Percentiles rank a stretch among this genome's conserved stretches.
phyloP scores from a whole-genome alignment of 2,888 invertebrate genomes.

The Drosophila parthenogenetica region DNA sequence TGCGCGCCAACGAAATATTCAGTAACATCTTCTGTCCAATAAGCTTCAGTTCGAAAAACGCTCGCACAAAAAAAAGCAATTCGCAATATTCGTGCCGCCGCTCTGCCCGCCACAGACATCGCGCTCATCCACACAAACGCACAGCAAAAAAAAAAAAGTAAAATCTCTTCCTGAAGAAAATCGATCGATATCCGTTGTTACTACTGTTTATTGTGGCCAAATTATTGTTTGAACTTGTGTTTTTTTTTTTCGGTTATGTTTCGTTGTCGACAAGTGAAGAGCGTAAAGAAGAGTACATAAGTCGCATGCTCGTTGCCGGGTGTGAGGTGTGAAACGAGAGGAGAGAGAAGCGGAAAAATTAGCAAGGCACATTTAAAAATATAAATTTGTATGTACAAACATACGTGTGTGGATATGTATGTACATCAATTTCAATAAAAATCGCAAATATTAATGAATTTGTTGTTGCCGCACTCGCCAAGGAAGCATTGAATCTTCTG shows the following conservation, averaged over 20 bases:
- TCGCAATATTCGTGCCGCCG: slow-evolving; percentile 46
- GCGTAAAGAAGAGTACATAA: slow-evolving; percentile 20
- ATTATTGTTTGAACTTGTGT: slow-evolving; percentile 16
- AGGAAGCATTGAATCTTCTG: slow-evolving; percentile 46
- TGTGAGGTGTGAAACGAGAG: slow-evolving; percentile 26
- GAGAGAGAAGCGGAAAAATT: slow-evolving; percentile 32
- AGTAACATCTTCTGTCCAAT: slow-evolving; percentile 23
- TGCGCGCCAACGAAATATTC: slow-evolving; percentile 44
- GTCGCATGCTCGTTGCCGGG: slow-evolving; percentile 46
- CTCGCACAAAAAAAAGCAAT: slow-evolving; percentile 54
- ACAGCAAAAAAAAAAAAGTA: slow-evolving; percentile 18
- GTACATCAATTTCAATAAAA: slow-evolving; percentile 54
- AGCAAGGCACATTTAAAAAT: slow-evolving; percentile 41
- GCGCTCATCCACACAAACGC: slow-evolving; percentile 28
- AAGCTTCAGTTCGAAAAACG: slow-evolving; percentile 8
- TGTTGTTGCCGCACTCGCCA: slow-evolving; percentile 45
- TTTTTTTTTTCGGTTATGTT: slow-evolving; percentile 25
- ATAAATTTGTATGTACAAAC: slow-evolving; percentile 21
- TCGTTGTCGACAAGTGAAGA: slow-evolving; percentile 19
- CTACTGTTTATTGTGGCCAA: slow-evolving; percentile 26
- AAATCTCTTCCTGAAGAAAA: slow-evolving; percentile 24
- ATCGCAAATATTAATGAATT: slow-evolving; percentile 60
- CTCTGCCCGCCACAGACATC: slow-evolving; percentile 17
- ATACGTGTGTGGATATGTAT: slow-evolving; percentile 19
- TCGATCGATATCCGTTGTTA: slow-evolving; percentile 51